Conservation (phyloP, 2,797 vertebrate species). For the Coreius guichenoti region DNA sequence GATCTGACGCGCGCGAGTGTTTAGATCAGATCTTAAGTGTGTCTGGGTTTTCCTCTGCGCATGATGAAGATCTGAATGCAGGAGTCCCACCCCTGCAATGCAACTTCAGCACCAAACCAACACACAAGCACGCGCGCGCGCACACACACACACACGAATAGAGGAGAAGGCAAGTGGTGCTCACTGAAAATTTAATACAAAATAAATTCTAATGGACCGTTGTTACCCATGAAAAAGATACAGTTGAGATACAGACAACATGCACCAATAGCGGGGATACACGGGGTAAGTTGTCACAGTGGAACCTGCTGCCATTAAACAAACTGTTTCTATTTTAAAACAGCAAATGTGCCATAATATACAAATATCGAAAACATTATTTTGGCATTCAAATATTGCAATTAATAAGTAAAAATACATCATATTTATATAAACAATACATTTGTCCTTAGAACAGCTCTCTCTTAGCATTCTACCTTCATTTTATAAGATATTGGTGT, state of each 20-base stretch:
- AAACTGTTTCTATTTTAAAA: neutral
- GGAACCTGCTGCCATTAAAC: neutral
- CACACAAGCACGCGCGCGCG: conserved; percentile 46
- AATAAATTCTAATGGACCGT: too few species aligned
- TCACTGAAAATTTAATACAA: too few species aligned
- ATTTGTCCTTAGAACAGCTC: neutral
- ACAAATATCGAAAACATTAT: neutral
- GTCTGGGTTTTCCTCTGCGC: conserved; percentile 52
- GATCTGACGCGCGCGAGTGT: conserved; percentile 37
- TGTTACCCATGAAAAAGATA: neutral
- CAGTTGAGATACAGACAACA: neutral
- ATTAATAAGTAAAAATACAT: neutral
- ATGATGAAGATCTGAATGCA: conserved; percentile 68
- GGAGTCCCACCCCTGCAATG: conserved; percentile 80
- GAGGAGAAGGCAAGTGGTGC: neutral
- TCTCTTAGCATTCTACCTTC: neutral
- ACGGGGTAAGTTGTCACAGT: neutral
- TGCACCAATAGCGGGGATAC: too few species aligned
- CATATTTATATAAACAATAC: neutral
- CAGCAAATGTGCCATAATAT: neutral
- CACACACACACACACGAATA: neutral
- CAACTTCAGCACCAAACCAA: conserved; percentile 72
- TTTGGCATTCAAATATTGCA: neutral
- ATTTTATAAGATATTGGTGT: neutral
- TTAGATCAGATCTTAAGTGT: conserved; percentile 38